Percentiles rank a stretch among this genome's conserved stretches.
These are phyloP conservation scores for Parauchenoglanis ngamensis DNA, from an alignment of 2,797 vertebrate species.

Conservation along the genomic window DNA sequence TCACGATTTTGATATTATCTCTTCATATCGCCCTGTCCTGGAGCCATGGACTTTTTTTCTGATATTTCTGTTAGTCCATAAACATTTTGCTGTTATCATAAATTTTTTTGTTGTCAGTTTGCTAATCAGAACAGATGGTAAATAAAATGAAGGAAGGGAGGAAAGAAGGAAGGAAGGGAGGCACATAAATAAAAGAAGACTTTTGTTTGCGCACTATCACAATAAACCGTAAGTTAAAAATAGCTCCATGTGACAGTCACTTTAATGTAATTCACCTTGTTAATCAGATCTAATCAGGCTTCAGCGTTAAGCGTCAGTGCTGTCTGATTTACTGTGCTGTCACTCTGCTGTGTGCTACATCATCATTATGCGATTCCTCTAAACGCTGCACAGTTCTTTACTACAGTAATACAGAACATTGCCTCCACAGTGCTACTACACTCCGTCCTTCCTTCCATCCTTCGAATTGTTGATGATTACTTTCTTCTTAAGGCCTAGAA, in stretches of 20 bases:
- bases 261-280: constrained; percentile 67
- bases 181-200: not conserved
- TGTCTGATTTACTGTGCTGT: constrained; percentile 7
- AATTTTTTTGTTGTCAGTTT: not conserved
- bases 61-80: not conserved
- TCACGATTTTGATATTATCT: not conserved
- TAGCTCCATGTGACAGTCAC: constrained; percentile 72
- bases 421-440: not conserved
- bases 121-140: not conserved
- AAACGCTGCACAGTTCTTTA: not conserved
- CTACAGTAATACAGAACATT: not conserved
- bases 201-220: not conserved
- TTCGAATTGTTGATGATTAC: not conserved
- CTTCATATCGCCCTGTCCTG: not conserved
- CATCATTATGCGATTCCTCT: constrained; percentile 2
- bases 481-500: not conserved
- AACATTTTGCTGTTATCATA: not conserved
- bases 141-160: not conserved
- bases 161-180: not conserved
- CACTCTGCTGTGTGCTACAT: not conserved
- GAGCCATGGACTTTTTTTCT: not conserved
- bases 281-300: constrained; percentile 70
- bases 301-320: constrained; percentile 58
- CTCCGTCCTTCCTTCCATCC: not conserved
- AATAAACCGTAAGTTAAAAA: constrained; percentile 1